Evolutionary conservation across 2,797 vertebrate genomes (phyloP).

Genomic region (Myotis vivesi): DNA sequence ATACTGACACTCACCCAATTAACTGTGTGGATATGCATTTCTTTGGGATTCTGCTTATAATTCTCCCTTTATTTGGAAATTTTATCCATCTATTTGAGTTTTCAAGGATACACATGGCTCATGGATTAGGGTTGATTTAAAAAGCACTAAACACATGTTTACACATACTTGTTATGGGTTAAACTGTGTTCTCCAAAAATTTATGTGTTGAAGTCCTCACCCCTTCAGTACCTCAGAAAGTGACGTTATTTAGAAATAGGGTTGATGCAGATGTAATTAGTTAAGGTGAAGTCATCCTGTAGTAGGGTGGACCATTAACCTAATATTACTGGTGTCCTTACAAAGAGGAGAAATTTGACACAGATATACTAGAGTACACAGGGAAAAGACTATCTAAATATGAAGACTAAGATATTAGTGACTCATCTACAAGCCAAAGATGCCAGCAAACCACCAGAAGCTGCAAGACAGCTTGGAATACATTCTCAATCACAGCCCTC

Average conservation of each 20-base stretch:
- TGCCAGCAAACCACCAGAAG: background rate
- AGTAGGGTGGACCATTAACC: background rate
- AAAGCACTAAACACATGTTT: background rate
- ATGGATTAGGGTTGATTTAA: background rate
- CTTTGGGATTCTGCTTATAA: background rate
- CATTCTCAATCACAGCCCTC: background rate
- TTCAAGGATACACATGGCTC: background rate
- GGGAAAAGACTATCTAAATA: background rate
- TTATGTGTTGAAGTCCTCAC: background rate
- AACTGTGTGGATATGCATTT: background rate
- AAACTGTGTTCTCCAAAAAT: background rate
- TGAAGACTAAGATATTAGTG: background rate
- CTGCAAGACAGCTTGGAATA: background rate
- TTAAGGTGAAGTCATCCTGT: background rate
- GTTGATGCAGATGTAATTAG: background rate
- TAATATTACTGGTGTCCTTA: background rate
- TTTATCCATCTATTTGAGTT: background rate
- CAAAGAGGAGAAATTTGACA: background rate
- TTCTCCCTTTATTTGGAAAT: background rate
- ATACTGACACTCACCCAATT: background rate
- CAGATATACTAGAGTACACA: too few species aligned
- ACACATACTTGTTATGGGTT: background rate
- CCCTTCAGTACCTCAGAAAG: background rate
- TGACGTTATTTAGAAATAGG: background rate
- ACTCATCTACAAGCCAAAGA: background rate